Evolutionary conservation across 1,140 invertebrate species (phyloP).

Genomic region (Steinernema khuongi): DNA sequence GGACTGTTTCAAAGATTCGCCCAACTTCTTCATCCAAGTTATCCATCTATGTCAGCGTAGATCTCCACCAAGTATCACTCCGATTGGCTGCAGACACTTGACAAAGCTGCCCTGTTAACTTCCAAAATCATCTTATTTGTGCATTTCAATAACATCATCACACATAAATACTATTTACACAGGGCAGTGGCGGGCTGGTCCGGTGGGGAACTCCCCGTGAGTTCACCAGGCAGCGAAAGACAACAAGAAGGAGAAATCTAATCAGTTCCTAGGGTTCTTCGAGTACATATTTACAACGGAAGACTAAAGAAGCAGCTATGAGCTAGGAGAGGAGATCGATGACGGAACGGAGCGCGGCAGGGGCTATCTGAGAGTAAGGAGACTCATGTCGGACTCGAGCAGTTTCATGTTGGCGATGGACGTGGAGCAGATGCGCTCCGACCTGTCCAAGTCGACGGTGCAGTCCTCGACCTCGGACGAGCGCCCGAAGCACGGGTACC

Average conservation of each 20-base stretch:
- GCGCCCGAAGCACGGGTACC: slow-evolving; percentile 44
- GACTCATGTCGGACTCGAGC: neutral
- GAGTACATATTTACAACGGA: neutral
- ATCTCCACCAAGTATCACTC: no score
- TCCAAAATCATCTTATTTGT: no score
- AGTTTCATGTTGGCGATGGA: slow-evolving; percentile 5
- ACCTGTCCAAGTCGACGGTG: neutral
- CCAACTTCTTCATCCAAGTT: no score
- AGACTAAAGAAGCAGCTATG: neutral
- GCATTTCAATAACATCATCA: no score
- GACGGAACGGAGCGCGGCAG: neutral
- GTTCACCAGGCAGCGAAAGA: no score
- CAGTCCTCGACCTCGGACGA: slow-evolving; percentile 36
- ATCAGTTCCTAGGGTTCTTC: neutral
- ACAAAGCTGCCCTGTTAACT: no score
- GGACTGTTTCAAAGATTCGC: no score
- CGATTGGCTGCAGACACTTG: no score
- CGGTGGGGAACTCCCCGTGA: no score
- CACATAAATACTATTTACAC: no score
- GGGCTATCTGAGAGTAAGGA: neutral
- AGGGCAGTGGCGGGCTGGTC: no score
- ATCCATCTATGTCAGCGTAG: no score
- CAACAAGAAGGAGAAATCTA: neutral
- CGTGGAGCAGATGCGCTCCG: neutral
- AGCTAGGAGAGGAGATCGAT: neutral